phyloP scores from a whole-genome alignment of 1,140 invertebrate genomes.

The Heliothis subflexa region DNA sequence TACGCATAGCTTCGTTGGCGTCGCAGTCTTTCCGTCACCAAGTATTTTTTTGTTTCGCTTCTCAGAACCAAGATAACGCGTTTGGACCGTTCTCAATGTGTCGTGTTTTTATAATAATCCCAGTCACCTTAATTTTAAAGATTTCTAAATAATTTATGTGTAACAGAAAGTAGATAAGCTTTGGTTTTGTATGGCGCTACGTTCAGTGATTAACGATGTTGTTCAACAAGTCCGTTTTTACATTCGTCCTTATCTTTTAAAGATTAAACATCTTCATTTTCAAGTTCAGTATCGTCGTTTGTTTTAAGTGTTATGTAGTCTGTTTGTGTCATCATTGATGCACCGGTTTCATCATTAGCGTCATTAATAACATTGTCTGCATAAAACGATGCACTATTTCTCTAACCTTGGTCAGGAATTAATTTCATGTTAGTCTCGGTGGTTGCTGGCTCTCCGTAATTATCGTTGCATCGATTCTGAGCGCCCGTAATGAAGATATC shows the following conservation, averaged over 20 bases:
- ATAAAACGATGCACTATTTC: conserved; percentile 63
- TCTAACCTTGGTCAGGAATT: conserved; percentile 64
- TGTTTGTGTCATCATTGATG: conserved; percentile 10
- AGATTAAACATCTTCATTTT: conserved; percentile 44
- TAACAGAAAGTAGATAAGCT: conserved; percentile 52
- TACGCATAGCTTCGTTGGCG: conserved; percentile 48
- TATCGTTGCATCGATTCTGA: conserved; percentile 71
- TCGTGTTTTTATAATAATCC: conserved; percentile 56
- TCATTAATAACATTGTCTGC: conserved; percentile 56
- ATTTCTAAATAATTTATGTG: conserved; percentile 59
- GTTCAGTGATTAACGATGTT: conserved; percentile 49
- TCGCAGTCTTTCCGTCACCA: conserved; percentile 56
- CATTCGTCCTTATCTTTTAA: conserved; percentile 44
- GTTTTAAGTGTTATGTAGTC: conserved; percentile 40
- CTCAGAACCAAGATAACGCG: conserved; percentile 71
- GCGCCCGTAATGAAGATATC: conserved; percentile 76
- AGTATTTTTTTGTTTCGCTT: conserved; percentile 66
- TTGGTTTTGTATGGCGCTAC: conserved; percentile 41
- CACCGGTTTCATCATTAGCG: conserved; percentile 40
- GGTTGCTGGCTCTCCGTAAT: conserved; percentile 64
- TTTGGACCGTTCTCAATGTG: conserved; percentile 49
- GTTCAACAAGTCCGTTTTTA: conserved; percentile 50
- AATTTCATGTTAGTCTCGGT: conserved; percentile 64
- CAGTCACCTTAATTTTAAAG: conserved; percentile 52
- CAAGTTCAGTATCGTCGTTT: conserved; percentile 41